Percentiles rank a stretch among this genome's conserved stretches.
Evolutionary conservation across 1,140 invertebrate species (phyloP).

Genomic region (Theocolax elegans): DNA sequence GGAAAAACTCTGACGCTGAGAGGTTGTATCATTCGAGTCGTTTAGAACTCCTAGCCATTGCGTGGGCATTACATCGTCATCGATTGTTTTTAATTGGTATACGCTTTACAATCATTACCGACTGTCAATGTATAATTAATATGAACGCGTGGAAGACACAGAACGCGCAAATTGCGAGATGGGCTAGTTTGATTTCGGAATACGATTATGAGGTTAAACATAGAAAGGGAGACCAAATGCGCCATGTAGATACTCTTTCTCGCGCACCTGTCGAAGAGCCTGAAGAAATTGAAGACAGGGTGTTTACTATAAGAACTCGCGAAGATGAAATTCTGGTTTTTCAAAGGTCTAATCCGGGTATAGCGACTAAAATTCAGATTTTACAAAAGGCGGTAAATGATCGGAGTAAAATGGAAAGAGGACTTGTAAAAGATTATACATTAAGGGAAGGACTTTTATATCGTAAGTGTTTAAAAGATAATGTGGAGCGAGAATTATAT

Average conservation of each 20-base stretch:
- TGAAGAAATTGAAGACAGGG: too few relatives aligned
- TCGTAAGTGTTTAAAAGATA: too few relatives aligned
- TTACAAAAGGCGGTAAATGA: slow-evolving; percentile 4
- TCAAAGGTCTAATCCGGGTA: slow-evolving; percentile 14
- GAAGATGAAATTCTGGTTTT: slow-evolving; percentile 37
- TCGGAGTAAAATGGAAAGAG: slow-evolving; percentile 9
- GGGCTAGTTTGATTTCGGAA: slow-evolving; percentile 25
- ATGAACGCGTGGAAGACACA: slow-evolving; percentile 20
- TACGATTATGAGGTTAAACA: slow-evolving; percentile 27
- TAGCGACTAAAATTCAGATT: not conserved
- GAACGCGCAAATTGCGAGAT: slow-evolving; percentile 30
- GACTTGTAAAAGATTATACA: slow-evolving; percentile 1
- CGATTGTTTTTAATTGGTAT: slow-evolving; percentile 35
- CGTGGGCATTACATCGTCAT: slow-evolving; percentile 37
- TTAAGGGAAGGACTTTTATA: slow-evolving; percentile 25
- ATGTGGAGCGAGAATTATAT: too few relatives aligned
- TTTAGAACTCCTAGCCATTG: slow-evolving; percentile 49
- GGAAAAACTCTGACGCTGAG: slow-evolving; percentile 43
- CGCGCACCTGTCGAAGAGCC: slow-evolving; percentile 37
- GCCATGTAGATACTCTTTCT: slow-evolving; percentile 58
- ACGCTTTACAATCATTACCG: slow-evolving; percentile 40
- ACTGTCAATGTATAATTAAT: slow-evolving; percentile 40
- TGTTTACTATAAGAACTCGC: too few relatives aligned
- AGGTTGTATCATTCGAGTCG: slow-evolving; percentile 47
- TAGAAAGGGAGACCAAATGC: slow-evolving; percentile 43